Base-by-base conservation (phyloP, 2,113 vertebrate species). In the Callaeas wilsoni region DNA sequence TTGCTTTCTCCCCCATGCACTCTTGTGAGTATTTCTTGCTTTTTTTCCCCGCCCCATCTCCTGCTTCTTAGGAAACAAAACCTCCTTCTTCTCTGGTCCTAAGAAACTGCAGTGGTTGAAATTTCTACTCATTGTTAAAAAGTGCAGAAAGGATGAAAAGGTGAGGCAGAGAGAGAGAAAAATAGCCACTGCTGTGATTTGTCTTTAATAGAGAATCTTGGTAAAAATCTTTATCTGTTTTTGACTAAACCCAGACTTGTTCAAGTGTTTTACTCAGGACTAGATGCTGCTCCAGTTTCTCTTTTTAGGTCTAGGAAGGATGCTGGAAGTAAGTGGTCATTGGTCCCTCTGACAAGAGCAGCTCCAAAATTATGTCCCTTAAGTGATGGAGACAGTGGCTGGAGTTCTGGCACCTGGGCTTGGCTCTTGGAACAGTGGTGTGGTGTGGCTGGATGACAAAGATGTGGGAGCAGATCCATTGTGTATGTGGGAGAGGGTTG, bases 31-130 rank as follows among this genome's bases (percentile, higher is more conserved):
- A 26, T 21, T 69, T 56, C 16, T 63, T 29, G 10, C 10, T 12
- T 56, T 56, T 16, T 4, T 9, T 4, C 6, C 0, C 4, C n/a
- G n/a, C 3, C 10, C 0, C 9, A 0, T 1, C 4, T 9, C 12
- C 15, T 33, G 10, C 42, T 37, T 63, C 14, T 30, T 83, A 37
- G 60, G 50, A 62, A 83, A 53, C 2, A 5, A 42, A 73, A 50
- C 12, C 11, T 50, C 8, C n/a, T 33, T 68, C 16, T 46, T 33
- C 27, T 41, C 14, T 10, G 39, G 2, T 59, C 35, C 37, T 74
- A 35, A 76, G 81, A 57, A 79, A 77, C 39, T 46, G 20, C 30
- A 27, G 30, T 21, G 30, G 23, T 14, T 88, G 59, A 86, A 65
- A 62, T 62, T 73, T 62, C n/a, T 67, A 4, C 46, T 85, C 5